Conservation (phyloP, 2,888 invertebrate genomes). For the Uropetala carovei region DNA sequence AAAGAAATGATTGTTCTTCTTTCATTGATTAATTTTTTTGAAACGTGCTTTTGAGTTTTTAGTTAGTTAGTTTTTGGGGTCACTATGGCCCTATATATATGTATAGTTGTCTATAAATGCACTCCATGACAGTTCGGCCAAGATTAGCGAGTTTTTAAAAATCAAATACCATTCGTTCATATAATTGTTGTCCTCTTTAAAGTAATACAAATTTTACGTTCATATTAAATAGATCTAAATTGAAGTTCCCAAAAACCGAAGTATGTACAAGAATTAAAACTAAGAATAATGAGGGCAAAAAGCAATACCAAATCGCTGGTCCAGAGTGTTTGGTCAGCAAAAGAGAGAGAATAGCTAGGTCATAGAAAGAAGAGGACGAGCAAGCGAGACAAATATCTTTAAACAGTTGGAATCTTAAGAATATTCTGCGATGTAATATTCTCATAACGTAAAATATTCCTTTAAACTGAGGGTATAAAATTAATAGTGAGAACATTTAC, state of each 20-base stretch:
- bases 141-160: too few relatives aligned
- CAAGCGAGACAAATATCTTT: constrained; percentile 75
- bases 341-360: background rate
- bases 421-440: constrained; percentile 76
- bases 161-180: too few relatives aligned
- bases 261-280: background rate
- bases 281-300: background rate
- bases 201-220: too few relatives aligned
- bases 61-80: too few relatives aligned
- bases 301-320: background rate
- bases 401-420: constrained; percentile 76
- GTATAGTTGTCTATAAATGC: too few relatives aligned
- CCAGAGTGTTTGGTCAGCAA: background rate
- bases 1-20: too few relatives aligned
- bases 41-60: too few relatives aligned
- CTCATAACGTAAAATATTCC: constrained; percentile 69
- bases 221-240: too few relatives aligned
- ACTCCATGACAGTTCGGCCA: too few relatives aligned
- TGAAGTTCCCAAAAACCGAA: background rate
- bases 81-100: too few relatives aligned
- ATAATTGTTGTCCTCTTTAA: too few relatives aligned
- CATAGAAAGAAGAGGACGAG: constrained; percentile 65
- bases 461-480: constrained; percentile 10
- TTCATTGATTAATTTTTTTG: too few relatives aligned
- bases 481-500: constrained; percentile 19